Conservation (phyloP, 2,888 invertebrate genomes). For the Parnassius apollo region DNA sequence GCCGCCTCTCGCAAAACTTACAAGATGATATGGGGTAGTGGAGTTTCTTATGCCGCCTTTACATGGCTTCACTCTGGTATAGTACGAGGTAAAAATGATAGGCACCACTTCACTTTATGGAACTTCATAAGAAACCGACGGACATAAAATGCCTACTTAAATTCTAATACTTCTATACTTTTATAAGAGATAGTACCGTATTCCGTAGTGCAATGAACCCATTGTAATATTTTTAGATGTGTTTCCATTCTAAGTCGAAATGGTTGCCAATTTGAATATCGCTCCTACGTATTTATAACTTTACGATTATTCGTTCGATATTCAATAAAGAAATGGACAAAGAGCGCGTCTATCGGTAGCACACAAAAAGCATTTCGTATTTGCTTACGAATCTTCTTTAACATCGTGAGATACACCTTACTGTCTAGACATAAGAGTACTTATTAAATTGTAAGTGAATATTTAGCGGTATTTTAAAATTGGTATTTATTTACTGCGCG, state of each 20-base stretch:
- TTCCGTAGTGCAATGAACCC: neutral
- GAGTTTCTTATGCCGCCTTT: too few relatives aligned
- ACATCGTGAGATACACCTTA: slow-evolving; percentile 1
- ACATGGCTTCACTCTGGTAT: too few relatives aligned
- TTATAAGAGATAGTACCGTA: too few relatives aligned
- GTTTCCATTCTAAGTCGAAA: slow-evolving; percentile 38
- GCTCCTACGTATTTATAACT: slow-evolving; percentile 57
- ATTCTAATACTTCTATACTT: too few relatives aligned
- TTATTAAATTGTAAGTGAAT: neutral
- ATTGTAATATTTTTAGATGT: slow-evolving; percentile 21
- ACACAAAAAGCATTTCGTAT: slow-evolving; percentile 12
- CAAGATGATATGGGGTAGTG: too few relatives aligned
- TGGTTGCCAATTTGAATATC: slow-evolving; percentile 57
- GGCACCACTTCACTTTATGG: too few relatives aligned
- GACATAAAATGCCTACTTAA: too few relatives aligned
- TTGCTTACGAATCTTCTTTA: neutral
- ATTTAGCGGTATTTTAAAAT: slow-evolving; percentile 20
- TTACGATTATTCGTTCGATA: slow-evolving; percentile 71
- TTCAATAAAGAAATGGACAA: slow-evolving; percentile 69
- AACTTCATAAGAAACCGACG: too few relatives aligned
- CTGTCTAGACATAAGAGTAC: neutral
- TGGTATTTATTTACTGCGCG: slow-evolving; percentile 44
- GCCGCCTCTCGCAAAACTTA: too few relatives aligned
- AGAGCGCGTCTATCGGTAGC: slow-evolving; percentile 34
- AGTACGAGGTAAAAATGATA: too few relatives aligned